Base-by-base conservation (phyloP, 1,140 invertebrate genomes). In the Drosophila navojoa region DNA sequence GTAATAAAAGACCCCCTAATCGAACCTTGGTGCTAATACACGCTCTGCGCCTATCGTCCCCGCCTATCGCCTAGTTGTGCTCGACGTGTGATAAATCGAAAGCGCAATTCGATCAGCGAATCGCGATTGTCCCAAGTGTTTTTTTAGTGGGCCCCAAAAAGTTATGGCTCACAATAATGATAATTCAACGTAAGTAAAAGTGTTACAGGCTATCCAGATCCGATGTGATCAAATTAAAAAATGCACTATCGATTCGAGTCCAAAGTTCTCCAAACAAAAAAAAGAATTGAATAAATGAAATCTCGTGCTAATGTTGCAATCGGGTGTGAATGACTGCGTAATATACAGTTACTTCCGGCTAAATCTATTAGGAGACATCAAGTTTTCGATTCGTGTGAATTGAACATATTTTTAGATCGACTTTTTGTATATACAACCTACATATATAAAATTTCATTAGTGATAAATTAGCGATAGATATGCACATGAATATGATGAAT, bases 141-240 rank as follows among this genome's bases (percentile, higher is more conserved):
- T 53, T 15, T 35, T 50, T 19, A 32, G 22, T 38, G 7, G 29
- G 42, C 52, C 52, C 52, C 42, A 57, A 50, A 32, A 19, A 45
- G 60, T 79, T 62, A 87, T 87, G 82, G 79, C 81, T 63, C 42
- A 71, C 40, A 86, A 71, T 32, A 67, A 69, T 78, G 75, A 73
- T 52, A 68, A 79, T 40, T 67, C 77, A 66, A 25, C 71, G 82
- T 87, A 87, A 87, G 82, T 87, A 82, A 42, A 15, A 19, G 63
- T 55, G 54, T 64, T 42, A 71, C 49, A 76, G 60, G 49, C 11
- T 19, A 9, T 47, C 47, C 22, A 22, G 38, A 55, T 50, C 27
- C 29, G n/a, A 35, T 16, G 16, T n/a, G 38, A 27, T 52, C 44
- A 45, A 45, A 19, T 44, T 44, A 5, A 5, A 38, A 47, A 47